These are phyloP conservation scores for Tetramorium simillimum DNA, from an alignment of 1,140 invertebrate species.

Conservation along the genomic window DNA sequence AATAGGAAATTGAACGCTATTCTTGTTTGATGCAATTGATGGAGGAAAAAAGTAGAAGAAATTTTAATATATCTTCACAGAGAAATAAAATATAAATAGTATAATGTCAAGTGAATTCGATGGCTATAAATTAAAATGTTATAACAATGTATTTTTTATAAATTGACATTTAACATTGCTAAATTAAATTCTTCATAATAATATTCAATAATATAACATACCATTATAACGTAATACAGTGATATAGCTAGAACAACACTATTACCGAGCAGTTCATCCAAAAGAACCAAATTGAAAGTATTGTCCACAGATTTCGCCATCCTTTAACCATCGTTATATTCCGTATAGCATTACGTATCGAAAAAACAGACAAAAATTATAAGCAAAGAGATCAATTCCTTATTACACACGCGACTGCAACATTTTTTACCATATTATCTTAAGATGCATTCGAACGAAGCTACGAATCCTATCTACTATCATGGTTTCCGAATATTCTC, in stretches of 20 bases:
- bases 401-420: neutral
- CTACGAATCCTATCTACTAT: neutral
- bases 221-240: conserved; percentile 67
- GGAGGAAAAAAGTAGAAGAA: no score
- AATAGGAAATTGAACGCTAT: no score
- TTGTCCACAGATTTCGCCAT: conserved; percentile 69
- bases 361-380: neutral
- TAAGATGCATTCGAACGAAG: conserved; percentile 51
- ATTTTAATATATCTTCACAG: neutral
- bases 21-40: neutral
- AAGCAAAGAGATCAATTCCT: neutral
- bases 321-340: conserved; percentile 40
- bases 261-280: conserved; percentile 67
- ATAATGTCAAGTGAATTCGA: neutral
- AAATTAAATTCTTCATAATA: neutral
- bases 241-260: conserved; percentile 67
- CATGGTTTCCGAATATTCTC: neutral
- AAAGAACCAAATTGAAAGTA: conserved; percentile 67
- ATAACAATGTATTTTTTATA: neutral
- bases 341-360: neutral
- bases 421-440: conserved; percentile 37
- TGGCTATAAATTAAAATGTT: neutral
- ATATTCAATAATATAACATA: conserved; percentile 36
- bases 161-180: neutral
- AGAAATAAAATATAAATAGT: neutral